Evolutionary conservation across 2,888 invertebrate species (phyloP).

Genomic region (Gymnosoma rotundatum): DNA sequence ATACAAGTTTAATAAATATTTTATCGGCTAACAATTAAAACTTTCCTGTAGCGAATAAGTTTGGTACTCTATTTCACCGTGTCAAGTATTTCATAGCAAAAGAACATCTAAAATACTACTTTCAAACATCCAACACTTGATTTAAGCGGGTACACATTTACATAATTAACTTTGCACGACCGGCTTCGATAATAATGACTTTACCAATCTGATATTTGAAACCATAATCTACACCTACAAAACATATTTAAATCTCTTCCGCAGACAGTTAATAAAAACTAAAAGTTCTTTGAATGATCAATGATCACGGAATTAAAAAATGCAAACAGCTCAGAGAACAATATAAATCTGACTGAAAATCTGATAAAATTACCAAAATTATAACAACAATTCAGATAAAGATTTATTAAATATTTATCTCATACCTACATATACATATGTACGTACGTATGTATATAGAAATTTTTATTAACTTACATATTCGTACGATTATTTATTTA

Average conservation of each 20-base stretch:
- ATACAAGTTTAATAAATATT: no score
- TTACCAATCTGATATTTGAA: no score
- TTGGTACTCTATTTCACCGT: no score
- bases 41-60: no score
- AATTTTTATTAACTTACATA: not conserved
- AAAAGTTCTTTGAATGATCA: conserved; percentile 36
- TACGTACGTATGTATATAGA: conserved; percentile 1
- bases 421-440: no score
- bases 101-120: no score
- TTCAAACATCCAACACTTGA: no score
- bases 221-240: conserved; percentile 6
- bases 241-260: conserved; percentile 35
- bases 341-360: conserved; percentile 71
- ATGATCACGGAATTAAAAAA: conserved; percentile 52
- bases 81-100: no score
- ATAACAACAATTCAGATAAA: conserved; percentile 68
- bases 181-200: no score
- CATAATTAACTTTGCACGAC: no score
- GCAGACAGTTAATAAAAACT: conserved; percentile 30
- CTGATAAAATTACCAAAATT: conserved; percentile 66
- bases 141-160: no score
- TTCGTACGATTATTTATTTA: conserved; percentile 19
- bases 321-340: conserved; percentile 32
- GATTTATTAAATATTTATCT: conserved; percentile 70
- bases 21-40: no score